These are phyloP conservation scores for Uria lomvia DNA, from an alignment of 2,113 vertebrate genomes.

Conservation along the genomic window DNA sequence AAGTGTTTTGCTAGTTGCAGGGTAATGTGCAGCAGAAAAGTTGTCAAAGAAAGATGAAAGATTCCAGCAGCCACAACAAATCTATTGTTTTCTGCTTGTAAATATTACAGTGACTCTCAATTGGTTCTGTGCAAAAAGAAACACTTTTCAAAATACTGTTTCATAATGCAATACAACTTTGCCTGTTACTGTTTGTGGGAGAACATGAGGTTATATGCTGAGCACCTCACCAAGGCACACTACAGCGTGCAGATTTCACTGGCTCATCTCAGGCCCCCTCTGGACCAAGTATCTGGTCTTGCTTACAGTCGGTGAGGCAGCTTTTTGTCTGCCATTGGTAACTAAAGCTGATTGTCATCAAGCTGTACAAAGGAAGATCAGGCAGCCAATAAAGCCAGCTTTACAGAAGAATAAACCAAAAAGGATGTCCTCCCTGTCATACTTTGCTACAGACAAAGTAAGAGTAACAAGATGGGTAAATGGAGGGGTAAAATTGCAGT, in stretches of 20 bases:
- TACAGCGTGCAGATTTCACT: rapidly evolving
- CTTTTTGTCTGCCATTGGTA: neutral
- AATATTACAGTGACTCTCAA: neutral
- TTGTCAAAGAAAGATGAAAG: neutral
- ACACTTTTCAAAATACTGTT: neutral
- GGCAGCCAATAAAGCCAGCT: neutral
- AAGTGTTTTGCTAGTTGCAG: neutral
- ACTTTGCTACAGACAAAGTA: neutral
- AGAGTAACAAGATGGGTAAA: neutral
- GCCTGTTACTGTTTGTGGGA: neutral
- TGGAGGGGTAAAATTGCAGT: neutral
- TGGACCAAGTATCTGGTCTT: neutral
- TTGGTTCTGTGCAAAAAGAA: neutral
- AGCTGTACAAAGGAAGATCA: neutral
- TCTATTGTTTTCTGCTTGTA: neutral
- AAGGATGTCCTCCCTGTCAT: neutral
- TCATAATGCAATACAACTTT: neutral
- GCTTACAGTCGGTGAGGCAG: neutral
- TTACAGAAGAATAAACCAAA: neutral
- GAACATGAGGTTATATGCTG: neutral
- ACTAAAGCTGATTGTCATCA: neutral
- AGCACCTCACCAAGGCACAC: neutral
- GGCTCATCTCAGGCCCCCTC: neutral
- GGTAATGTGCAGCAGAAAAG: neutral
- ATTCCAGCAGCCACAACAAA: neutral